Conservation (phyloP, 2,888 invertebrate genomes). For the Agonopterix heracliana region DNA sequence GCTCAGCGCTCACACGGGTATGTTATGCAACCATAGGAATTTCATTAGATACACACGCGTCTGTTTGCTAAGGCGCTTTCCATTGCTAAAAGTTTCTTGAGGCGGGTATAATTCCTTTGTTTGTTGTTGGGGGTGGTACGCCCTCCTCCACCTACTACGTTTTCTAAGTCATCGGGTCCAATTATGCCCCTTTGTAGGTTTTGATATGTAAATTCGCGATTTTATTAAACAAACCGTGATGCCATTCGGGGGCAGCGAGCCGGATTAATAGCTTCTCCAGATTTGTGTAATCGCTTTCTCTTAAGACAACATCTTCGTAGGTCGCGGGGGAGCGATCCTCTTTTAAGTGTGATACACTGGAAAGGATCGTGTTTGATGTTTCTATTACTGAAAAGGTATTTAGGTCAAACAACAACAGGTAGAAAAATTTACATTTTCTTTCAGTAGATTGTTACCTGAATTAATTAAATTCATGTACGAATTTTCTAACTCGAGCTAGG, state of each 20-base stretch:
- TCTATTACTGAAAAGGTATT: conserved; percentile 7
- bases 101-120: conserved; percentile 77
- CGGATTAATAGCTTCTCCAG: conserved; percentile 76
- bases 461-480: not conserved
- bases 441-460: not conserved
- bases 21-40: conserved; percentile 77
- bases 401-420: not conserved
- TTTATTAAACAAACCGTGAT: conserved; percentile 77
- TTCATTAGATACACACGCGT: conserved; percentile 77
- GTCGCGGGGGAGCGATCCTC: conserved; percentile 57
- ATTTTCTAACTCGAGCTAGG: not conserved
- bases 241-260: conserved; percentile 74
- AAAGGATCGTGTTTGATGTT: conserved; percentile 35
- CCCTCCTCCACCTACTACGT: conserved; percentile 67
- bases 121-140: conserved; percentile 67
- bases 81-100: conserved; percentile 77
- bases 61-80: conserved; percentile 77
- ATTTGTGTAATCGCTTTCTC: conserved; percentile 76
- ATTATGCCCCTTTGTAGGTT: conserved; percentile 77
- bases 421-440: not conserved
- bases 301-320: conserved; percentile 66
- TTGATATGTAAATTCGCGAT: conserved; percentile 77
- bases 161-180: conserved; percentile 77
- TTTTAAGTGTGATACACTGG: conserved; percentile 30
- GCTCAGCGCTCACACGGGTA: conserved; percentile 66